A percentile compares a stretch with the other conserved stretches of the same genome.
These are phyloP conservation scores for Sebastes minor DNA, from an alignment of 2,797 vertebrate genomes.

Conservation along the genomic window DNA sequence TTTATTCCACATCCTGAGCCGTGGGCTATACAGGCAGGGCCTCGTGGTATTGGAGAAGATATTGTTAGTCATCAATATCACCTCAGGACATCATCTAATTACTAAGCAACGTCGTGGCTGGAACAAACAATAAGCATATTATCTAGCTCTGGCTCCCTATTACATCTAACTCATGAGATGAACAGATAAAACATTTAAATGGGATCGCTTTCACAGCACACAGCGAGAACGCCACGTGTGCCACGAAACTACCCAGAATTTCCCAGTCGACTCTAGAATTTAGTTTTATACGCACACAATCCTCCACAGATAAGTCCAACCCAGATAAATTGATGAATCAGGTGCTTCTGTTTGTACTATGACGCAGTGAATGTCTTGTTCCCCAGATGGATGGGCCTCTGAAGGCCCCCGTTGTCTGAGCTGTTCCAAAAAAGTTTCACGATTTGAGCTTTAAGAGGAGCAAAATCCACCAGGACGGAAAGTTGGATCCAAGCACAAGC, in stretches of 20 bases:
- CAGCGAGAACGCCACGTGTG: neutral
- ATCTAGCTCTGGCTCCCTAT: conserved; percentile 16
- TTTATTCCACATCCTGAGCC: conserved; percentile 31
- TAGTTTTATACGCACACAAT: neutral
- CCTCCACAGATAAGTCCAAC: conserved; percentile 2
- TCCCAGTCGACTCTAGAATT: conserved; percentile 10
- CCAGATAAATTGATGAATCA: conserved; percentile 22
- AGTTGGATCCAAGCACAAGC: conserved; percentile 63
- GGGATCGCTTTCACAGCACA: conserved; percentile 8
- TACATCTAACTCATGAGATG: conserved; percentile 11
- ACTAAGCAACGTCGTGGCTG: conserved; percentile 7
- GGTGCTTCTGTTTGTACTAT: neutral
- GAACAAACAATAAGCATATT: conserved; percentile 39
- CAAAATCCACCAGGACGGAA: conserved; percentile 60
- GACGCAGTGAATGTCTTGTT: conserved; percentile 8
- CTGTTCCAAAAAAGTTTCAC: conserved; percentile 36
- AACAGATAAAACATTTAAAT: conserved; percentile 30
- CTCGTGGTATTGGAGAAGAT: conserved; percentile 27
- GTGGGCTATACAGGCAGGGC: neutral
- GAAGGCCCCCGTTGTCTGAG: conserved; percentile 26
- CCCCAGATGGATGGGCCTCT: conserved; percentile 34
- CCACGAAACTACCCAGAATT: neutral
- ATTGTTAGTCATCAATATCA: conserved; percentile 40
- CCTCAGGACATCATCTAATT: conserved; percentile 47
- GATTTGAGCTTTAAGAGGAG: conserved; percentile 40